phyloP scores from a whole-genome alignment of 2,888 invertebrate genomes.

The Chymomyza fuscimana region DNA sequence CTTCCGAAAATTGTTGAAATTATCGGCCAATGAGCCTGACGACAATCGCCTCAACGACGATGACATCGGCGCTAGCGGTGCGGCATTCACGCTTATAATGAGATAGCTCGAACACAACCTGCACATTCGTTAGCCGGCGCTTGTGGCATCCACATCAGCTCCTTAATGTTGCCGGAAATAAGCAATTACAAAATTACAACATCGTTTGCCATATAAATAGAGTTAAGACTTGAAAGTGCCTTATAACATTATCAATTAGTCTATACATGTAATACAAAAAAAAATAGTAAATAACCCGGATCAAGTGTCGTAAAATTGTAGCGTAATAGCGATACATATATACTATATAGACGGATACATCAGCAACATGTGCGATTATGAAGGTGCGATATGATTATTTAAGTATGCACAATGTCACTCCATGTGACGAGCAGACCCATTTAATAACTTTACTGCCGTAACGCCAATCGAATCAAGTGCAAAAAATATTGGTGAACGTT shows the following conservation, averaged over 20 bases:
- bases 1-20: constrained; percentile 2
- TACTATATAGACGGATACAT: background rate
- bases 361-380: constrained; percentile 46
- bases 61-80: background rate
- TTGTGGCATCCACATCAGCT: background rate
- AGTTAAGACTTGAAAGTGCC: background rate
- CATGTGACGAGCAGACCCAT: background rate
- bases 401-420: background rate
- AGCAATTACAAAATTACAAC: background rate
- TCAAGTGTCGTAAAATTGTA: background rate
- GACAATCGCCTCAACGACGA: background rate
- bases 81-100: background rate
- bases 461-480: background rate
- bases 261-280: too few relatives aligned
- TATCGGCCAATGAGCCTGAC: background rate
- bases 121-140: background rate
- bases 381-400: constrained; percentile 36
- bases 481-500: background rate
- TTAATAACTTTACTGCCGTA: background rate
- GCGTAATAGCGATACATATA: too few relatives aligned
- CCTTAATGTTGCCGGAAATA: background rate
- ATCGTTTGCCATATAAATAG: constrained; percentile 1
- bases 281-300: too few relatives aligned
- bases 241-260: background rate
- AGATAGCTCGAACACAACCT: background rate